These are phyloP conservation scores for Plectrocnemia conspersa DNA, from an alignment of 1,140 invertebrate genomes.

Conservation along the genomic window DNA sequence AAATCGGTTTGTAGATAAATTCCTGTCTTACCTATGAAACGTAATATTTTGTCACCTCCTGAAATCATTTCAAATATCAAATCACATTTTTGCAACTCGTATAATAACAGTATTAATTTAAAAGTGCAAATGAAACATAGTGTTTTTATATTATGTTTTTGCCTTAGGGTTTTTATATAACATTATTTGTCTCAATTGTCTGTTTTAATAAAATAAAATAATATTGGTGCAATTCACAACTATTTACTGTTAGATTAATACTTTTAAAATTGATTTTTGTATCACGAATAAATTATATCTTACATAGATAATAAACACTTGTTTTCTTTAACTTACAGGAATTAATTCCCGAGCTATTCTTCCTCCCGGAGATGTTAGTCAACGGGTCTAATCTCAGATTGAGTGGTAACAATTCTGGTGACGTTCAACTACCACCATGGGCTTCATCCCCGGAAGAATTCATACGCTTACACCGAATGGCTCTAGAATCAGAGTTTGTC, in stretches of 20 bases:
- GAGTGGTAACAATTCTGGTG: conserved; percentile 82
- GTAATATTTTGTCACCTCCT: no score
- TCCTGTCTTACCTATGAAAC: no score
- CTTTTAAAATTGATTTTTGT: background rate
- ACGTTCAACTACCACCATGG: conserved; percentile 94
- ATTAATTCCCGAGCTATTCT: conserved; percentile 97
- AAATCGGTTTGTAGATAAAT: no score
- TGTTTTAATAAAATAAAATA: conserved; percentile 5
- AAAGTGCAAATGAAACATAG: no score
- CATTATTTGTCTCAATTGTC: no score
- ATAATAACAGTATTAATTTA: no score
- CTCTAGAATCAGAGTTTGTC: conserved; percentile 97
- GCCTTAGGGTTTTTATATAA: no score
- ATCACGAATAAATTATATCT: background rate
- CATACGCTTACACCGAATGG: conserved; percentile 95
- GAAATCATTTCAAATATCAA: no score
- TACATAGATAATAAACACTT: conserved; percentile 8
- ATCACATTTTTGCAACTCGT: no score
- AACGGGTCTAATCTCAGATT: conserved; percentile 85
- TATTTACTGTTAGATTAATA: background rate
- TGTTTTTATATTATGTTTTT: no score
- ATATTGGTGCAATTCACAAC: conserved; percentile 1
- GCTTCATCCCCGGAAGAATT: conserved; percentile 96
- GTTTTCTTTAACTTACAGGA: conserved; percentile 59
- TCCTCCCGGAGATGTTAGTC: conserved; percentile 97